phyloP scores from a whole-genome alignment of 1,140 invertebrate genomes.

The Caenorhabditis briggsae region DNA sequence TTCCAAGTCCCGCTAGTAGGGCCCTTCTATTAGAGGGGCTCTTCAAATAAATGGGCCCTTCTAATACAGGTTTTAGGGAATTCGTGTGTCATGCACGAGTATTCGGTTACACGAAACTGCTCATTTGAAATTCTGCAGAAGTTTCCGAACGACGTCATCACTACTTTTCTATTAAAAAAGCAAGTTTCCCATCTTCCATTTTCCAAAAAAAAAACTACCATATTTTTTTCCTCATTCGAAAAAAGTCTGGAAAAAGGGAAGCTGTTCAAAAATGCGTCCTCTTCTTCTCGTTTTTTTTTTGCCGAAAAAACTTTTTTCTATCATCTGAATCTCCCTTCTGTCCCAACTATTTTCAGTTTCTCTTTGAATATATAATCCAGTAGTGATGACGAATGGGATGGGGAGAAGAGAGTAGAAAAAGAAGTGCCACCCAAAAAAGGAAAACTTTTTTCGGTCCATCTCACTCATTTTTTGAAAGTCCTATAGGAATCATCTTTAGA shows the following conservation, averaged over 20 bases:
- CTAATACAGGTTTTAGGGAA: no score
- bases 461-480: conserved; percentile 38
- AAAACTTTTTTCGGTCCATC: not conserved
- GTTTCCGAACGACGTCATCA: conserved; percentile 1
- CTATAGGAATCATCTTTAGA: not conserved
- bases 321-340: conserved; percentile 2
- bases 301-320: conserved; percentile 40
- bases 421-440: conserved; percentile 49
- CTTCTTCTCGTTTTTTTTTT: not conserved
- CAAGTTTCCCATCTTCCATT: not conserved
- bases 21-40: no score
- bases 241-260: conserved; percentile 34
- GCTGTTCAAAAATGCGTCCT: conserved; percentile 50
- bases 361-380: conserved; percentile 54
- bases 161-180: not conserved
- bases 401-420: not conserved
- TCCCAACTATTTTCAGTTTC: conserved; percentile 4
- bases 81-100: no score
- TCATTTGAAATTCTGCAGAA: not conserved
- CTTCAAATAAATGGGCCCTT: no score
- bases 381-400: conserved; percentile 55
- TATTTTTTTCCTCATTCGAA: not conserved
- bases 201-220: not conserved
- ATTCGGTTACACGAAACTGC: no score
- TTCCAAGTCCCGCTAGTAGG: not conserved